A percentile compares a stretch with the other conserved stretches of the same genome.
Evolutionary conservation across 1,140 invertebrate genomes (phyloP).

Genomic region (Plodia interpunctella): DNA sequence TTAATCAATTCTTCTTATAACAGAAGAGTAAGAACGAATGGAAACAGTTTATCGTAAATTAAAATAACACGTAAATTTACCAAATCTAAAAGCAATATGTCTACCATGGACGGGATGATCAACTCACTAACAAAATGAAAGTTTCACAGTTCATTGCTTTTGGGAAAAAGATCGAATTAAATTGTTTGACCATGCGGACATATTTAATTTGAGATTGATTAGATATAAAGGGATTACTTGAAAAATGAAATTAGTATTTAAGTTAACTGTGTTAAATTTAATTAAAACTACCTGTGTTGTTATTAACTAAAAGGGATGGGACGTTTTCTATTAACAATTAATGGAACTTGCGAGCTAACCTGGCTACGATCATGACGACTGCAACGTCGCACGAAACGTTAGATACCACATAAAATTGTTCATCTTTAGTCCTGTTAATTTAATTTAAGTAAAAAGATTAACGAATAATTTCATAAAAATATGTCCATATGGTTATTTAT

Average conservation of each 20-base stretch:
- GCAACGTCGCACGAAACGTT: too few species aligned
- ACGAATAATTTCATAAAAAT: neutral
- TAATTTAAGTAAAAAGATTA: too few species aligned
- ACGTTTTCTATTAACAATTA: too few species aligned
- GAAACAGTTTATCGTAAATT: conserved; percentile 22
- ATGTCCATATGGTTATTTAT: too few species aligned
- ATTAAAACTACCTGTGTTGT: too few species aligned
- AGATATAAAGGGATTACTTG: neutral
- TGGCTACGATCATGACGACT: too few species aligned
- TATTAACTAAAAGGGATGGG: too few species aligned
- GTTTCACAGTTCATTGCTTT: conserved; percentile 29
- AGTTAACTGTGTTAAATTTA: too few species aligned
- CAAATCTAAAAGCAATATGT: conserved; percentile 42
- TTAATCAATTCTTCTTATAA: conserved; percentile 46
- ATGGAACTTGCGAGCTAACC: too few species aligned
- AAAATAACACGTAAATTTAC: conserved; percentile 31
- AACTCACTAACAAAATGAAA: conserved; percentile 58
- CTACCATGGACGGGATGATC: conserved; percentile 63
- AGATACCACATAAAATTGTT: too few species aligned
- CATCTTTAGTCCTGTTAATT: too few species aligned
- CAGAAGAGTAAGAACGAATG: conserved; percentile 39
- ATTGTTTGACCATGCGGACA: neutral
- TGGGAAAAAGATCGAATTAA: conserved; percentile 11
- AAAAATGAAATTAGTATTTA: neutral
- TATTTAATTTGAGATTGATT: neutral